Percentiles rank a stretch among this genome's conserved stretches.
phyloP scores from a whole-genome alignment of 2,113 vertebrate genomes.

The Tetrao urogallus region DNA sequence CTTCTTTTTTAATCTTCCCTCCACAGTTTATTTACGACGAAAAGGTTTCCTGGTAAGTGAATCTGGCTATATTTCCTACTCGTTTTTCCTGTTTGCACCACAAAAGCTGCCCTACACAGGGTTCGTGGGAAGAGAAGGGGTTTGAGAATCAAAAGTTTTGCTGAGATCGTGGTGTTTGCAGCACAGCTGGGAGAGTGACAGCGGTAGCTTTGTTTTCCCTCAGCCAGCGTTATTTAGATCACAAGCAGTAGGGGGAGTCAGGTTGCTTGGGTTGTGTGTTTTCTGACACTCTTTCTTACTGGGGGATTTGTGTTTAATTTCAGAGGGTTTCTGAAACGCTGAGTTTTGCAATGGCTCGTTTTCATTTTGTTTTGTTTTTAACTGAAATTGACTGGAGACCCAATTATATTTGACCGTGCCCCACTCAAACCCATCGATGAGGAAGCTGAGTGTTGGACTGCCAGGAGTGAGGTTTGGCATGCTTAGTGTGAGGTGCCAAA shows the following conservation, averaged over 20 bases:
- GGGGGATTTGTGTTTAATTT: not conserved
- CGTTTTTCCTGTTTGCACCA: not conserved
- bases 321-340: not conserved
- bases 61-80: not conserved
- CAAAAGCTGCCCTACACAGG: not conserved
- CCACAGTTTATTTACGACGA: slow-evolving; percentile 97
- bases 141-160: not conserved
- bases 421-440: not conserved
- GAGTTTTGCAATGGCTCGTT: not conserved
- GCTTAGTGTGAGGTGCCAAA: not conserved
- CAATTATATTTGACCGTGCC: not conserved
- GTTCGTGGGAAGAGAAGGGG: not conserved
- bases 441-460: not conserved
- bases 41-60: slow-evolving; percentile 94
- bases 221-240: slow-evolving; percentile 2
- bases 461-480: not conserved
- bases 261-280: not conserved
- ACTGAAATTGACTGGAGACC: not conserved
- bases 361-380: not conserved
- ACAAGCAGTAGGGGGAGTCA: slow-evolving; percentile 24
- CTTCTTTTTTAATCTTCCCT: slow-evolving; percentile 44
- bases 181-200: not conserved
- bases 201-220: not conserved
- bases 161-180: not conserved
- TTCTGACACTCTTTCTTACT: not conserved